Conservation (phyloP, 1,140 invertebrate genomes). For the Trissolcus basalis region DNA sequence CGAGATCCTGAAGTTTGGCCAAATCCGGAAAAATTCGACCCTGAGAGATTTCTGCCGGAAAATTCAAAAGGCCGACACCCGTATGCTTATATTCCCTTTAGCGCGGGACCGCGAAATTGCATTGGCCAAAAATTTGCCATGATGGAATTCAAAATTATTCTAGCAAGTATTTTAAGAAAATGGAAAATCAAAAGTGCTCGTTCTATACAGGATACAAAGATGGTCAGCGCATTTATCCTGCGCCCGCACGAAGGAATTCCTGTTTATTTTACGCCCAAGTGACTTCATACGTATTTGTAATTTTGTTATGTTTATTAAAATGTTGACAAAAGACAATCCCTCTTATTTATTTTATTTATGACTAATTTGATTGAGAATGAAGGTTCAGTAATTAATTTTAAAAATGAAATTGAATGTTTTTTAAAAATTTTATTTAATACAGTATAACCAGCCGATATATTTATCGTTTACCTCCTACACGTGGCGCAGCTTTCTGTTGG, state of each 20-base stretch:
- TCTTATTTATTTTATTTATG: too few species aligned
- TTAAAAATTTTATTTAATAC: constrained; percentile 17
- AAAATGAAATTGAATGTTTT: not conserved
- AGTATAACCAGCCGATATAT: constrained; percentile 27
- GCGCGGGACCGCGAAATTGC: constrained; percentile 79
- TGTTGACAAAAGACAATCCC: too few species aligned
- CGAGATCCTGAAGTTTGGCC: constrained; percentile 77
- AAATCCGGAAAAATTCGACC: constrained; percentile 80
- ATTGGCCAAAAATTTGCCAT: constrained; percentile 79
- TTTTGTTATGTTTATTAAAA: too few species aligned
- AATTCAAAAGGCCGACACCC: constrained; percentile 69
- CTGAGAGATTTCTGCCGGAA: constrained; percentile 79
- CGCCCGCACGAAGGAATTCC: constrained; percentile 59
- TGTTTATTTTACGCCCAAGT: constrained; percentile 42
- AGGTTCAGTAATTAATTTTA: not conserved
- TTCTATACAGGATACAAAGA: constrained; percentile 62
- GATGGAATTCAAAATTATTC: constrained; percentile 77
- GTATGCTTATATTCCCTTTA: constrained; percentile 78
- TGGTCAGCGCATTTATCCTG: constrained; percentile 58
- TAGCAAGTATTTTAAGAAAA: constrained; percentile 76
- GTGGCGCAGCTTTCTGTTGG: constrained; percentile 87
- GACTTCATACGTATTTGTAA: not conserved
- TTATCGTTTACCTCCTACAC: constrained; percentile 97
- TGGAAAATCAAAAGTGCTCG: constrained; percentile 75
- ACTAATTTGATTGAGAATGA: too few species aligned